A percentile compares a stretch with the other conserved stretches of the same genome.
Evolutionary conservation across 2,113 vertebrate genomes (phyloP).

Genomic region (Leucopternis melanops): DNA sequence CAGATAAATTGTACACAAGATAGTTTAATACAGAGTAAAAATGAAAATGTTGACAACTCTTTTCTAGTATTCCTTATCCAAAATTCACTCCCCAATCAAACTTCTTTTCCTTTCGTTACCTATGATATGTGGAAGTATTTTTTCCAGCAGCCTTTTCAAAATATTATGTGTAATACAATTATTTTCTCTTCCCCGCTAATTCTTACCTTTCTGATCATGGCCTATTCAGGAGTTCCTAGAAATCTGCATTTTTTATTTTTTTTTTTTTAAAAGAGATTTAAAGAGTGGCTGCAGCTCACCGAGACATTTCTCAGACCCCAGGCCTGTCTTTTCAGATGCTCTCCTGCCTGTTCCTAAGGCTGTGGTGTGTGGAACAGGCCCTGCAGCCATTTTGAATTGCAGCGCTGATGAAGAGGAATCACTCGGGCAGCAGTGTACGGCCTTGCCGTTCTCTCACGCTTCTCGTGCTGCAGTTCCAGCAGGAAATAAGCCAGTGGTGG

Average conservation of each 20-base stretch:
- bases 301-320: neutral
- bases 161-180: neutral
- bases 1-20: neutral
- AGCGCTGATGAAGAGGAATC: neutral
- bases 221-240: neutral
- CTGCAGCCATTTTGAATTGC: neutral
- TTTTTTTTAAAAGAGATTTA: neutral
- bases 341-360: neutral
- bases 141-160: neutral
- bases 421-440: rapidly evolving
- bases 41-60: neutral
- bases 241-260: neutral
- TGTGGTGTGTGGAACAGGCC: neutral
- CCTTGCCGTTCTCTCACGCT: neutral
- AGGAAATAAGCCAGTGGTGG: no score
- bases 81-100: neutral
- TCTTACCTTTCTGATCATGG: neutral
- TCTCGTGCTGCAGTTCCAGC: neutral
- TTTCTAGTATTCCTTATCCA: neutral
- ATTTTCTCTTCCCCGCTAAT: neutral
- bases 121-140: neutral
- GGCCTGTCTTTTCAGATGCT: neutral
- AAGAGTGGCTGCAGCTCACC: neutral
- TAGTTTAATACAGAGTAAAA: neutral
- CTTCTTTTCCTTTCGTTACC: neutral